Percentiles rank a stretch among this genome's conserved stretches.
Evolutionary conservation across 2,888 invertebrate species (phyloP).

Genomic region (Amblyteles armatorius): DNA sequence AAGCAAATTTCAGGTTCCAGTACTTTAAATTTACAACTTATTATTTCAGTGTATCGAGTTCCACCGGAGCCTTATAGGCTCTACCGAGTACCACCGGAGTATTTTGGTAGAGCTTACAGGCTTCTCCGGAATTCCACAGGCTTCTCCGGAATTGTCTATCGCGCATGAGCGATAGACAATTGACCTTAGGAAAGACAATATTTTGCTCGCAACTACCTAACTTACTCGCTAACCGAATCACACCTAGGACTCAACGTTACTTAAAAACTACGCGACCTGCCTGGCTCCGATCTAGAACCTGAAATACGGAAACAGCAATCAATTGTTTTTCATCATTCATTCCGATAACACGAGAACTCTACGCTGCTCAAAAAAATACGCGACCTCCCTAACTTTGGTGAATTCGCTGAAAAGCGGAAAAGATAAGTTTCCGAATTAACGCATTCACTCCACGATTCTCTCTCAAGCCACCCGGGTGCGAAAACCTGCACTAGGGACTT

Average conservation of each 20-base stretch:
- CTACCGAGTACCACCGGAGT: not conserved
- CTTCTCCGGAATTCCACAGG: not conserved
- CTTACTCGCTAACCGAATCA: not conserved
- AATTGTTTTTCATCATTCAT: not conserved
- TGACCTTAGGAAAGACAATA: not conserved
- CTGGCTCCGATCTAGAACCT: not conserved
- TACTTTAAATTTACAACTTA: too few relatives aligned
- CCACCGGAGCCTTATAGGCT: not conserved
- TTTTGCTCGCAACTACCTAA: not conserved
- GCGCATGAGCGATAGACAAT: not conserved
- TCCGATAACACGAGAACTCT: not conserved
- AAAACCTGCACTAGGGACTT: constrained; percentile 15
- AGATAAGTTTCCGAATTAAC: not conserved
- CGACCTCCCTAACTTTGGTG: not conserved
- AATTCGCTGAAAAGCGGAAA: constrained; percentile 3
- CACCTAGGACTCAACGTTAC: not conserved
- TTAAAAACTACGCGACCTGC: constrained; percentile 5
- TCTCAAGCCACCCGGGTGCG: constrained; percentile 10
- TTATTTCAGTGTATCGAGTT: not conserved
- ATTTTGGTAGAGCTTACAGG: not conserved
- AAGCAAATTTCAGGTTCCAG: too few relatives aligned
- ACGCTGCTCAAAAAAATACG: not conserved
- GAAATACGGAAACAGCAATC: not conserved
- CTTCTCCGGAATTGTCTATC: not conserved
- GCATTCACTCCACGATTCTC: constrained; percentile 1